Conservation (phyloP, 2,113 vertebrate genomes). For the Tonatia bakeri region DNA sequence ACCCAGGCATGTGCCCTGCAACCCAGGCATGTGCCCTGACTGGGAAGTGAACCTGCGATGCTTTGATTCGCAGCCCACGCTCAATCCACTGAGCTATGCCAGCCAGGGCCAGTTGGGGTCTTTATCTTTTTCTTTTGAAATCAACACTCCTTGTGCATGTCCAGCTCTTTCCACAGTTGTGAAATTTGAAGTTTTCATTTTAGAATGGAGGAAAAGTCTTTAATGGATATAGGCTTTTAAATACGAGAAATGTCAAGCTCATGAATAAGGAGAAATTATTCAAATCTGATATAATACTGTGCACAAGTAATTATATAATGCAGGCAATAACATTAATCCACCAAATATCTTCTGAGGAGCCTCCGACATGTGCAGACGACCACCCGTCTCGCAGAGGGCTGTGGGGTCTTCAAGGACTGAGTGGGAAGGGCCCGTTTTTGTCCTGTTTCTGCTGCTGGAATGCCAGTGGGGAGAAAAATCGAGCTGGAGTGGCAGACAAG, state of each 20-base stretch:
- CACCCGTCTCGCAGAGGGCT: background rate
- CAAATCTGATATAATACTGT: background rate
- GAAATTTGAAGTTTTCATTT: conserved; percentile 31
- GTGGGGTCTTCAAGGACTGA: background rate
- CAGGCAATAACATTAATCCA: background rate
- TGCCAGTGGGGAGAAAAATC: background rate
- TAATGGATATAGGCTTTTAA: background rate
- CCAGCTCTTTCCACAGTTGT: background rate
- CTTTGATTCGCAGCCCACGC: too few relatives aligned
- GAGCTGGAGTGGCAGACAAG: background rate
- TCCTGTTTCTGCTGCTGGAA: background rate
- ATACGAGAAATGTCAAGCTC: background rate
- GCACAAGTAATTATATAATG: background rate
- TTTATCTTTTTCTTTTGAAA: background rate
- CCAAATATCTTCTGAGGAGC: background rate
- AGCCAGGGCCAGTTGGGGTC: background rate
- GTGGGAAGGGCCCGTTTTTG: background rate
- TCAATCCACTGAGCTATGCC: too few relatives aligned
- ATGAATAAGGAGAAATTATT: background rate
- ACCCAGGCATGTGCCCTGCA: too few relatives aligned
- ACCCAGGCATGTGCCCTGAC: too few relatives aligned
- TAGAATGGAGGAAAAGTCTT: conserved; percentile 22
- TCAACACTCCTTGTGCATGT: background rate
- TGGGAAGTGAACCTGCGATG: too few relatives aligned
- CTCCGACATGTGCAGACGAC: background rate